These are phyloP conservation scores for Balaeniceps rex DNA, from an alignment of 2,113 vertebrate species.

Conservation along the genomic window DNA sequence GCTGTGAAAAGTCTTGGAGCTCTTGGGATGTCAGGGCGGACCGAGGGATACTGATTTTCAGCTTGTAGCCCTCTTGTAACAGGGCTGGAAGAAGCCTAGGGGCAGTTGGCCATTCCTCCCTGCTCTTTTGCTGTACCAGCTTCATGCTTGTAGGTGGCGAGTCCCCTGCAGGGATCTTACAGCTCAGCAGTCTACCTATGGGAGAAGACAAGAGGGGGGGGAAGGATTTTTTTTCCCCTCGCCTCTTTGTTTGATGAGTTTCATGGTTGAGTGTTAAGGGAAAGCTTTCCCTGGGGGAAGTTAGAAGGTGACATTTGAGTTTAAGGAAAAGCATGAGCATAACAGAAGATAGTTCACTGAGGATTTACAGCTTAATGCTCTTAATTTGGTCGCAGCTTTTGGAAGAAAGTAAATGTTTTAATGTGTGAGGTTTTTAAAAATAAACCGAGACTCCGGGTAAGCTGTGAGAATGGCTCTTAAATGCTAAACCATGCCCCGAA, in stretches of 20 bases:
- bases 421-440: background rate
- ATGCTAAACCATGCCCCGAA: background rate
- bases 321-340: background rate
- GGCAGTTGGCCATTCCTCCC: background rate
- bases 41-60: slow-evolving; percentile 9
- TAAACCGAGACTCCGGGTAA: background rate
- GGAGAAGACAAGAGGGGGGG: background rate
- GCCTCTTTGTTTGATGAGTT: background rate
- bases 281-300: background rate
- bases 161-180: background rate
- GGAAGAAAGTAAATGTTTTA: background rate
- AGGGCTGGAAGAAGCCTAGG: background rate
- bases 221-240: background rate
- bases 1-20: background rate
- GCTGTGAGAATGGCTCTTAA: background rate
- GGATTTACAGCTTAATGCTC: background rate
- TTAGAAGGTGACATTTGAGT: background rate
- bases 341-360: background rate
- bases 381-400: background rate
- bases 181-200: background rate
- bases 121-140: background rate
- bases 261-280: background rate
- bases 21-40: slow-evolving; percentile 1
- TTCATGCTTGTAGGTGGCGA: background rate
- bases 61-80: background rate